Conservation (phyloP, 2,888 invertebrate species). For the Flexamia atlantica region DNA sequence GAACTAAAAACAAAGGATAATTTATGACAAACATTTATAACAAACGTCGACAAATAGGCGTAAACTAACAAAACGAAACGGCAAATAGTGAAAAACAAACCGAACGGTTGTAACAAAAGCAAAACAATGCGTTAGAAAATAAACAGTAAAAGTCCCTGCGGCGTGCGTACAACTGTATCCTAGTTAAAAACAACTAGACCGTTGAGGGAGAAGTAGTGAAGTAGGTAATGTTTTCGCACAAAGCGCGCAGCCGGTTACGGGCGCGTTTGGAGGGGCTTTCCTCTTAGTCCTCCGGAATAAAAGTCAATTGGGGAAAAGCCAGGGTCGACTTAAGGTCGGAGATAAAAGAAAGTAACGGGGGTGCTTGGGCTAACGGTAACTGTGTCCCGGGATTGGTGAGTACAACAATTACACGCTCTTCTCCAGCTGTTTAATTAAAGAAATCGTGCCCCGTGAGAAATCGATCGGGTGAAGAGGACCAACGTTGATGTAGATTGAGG, state of each 20-base stretch:
- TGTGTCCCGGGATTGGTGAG: not conserved
- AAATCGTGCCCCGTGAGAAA: not conserved
- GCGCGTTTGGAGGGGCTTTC: not conserved
- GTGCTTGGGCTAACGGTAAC: constrained; percentile 33
- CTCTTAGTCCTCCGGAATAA: constrained; percentile 35
- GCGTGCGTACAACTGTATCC: constrained; percentile 6
- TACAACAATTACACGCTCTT: constrained; percentile 18
- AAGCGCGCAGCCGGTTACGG: not conserved
- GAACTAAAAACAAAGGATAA: constrained; percentile 33
- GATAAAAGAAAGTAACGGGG: constrained; percentile 38
- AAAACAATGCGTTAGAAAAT: constrained; percentile 31
- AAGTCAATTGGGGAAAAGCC: constrained; percentile 55
- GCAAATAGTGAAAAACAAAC: constrained; percentile 57
- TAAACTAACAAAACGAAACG: constrained; percentile 35
- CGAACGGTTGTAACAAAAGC: constrained; percentile 12
- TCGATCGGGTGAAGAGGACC: not conserved
- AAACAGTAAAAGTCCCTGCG: not conserved
- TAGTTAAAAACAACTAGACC: constrained; percentile 19
- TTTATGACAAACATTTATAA: constrained; percentile 41
- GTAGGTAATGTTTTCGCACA: not conserved
- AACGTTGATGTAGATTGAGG: not conserved
- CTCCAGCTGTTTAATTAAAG: not conserved
- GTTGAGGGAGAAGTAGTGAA: not conserved
- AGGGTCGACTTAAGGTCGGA: constrained; percentile 31
- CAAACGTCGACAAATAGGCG: constrained; percentile 13